A percentile compares a stretch with the other conserved stretches of the same genome.
These are phyloP conservation scores for Myotis myotis DNA, from an alignment of 2,797 vertebrate species.

Conservation along the genomic window DNA sequence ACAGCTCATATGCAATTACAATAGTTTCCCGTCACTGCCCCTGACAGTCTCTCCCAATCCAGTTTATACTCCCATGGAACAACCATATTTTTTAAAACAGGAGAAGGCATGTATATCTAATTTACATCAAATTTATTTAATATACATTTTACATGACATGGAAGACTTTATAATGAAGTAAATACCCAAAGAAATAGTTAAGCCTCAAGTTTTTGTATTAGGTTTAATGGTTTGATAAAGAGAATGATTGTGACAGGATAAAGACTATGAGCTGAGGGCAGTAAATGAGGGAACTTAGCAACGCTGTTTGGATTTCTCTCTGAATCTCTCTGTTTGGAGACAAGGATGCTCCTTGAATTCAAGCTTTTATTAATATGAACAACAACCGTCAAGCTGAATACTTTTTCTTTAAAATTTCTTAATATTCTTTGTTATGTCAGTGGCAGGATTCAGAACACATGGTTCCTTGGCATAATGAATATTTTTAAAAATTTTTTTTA, in stretches of 20 bases:
- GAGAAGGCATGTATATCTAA: not conserved
- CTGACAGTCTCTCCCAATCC: too few species aligned
- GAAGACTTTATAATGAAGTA: not conserved
- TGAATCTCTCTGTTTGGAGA: not conserved
- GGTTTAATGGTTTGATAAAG: not conserved
- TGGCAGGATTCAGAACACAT: not conserved
- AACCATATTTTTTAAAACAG: not conserved
- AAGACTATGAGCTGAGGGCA: not conserved
- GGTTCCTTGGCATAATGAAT: not conserved
- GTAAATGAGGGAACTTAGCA: not conserved
- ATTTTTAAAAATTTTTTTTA: not conserved
- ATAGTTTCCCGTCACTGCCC: not conserved
- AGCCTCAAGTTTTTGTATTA: not conserved
- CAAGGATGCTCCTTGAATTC: not conserved
- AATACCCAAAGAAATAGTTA: not conserved
- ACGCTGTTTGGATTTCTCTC: not conserved
- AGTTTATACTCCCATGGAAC: not conserved
- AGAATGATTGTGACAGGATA: too few species aligned
- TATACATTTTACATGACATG: not conserved
- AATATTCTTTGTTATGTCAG: not conserved
- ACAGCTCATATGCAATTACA: not conserved
- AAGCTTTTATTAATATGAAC: not conserved
- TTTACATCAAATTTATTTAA: not conserved
- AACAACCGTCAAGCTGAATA: not conserved
- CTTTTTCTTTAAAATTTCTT: constrained; percentile 3